phyloP scores from a whole-genome alignment of 2,888 invertebrate species.

The Petrolisthes cinctipes region DNA sequence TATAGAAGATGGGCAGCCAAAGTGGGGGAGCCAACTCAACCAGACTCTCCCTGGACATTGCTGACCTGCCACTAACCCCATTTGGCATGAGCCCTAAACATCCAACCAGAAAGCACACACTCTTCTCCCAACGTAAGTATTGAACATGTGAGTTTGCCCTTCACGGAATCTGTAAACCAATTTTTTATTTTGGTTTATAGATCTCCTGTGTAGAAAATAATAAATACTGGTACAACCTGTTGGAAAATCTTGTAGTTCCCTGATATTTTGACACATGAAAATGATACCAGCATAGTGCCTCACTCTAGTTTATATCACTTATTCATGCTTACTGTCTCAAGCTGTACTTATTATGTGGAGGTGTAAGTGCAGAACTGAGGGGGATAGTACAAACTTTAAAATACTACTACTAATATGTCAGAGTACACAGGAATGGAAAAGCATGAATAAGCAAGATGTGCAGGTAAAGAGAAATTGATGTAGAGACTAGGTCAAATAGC shows the following conservation, averaged over 20 bases:
- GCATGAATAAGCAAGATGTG: not conserved
- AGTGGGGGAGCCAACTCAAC: slow-evolving; percentile 33
- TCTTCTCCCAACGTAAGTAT: slow-evolving; percentile 11
- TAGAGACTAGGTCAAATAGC: no score
- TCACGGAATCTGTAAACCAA: not conserved
- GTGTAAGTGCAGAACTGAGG: no score
- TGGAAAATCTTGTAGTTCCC: no score
- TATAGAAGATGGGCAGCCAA: not conserved
- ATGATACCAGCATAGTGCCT: no score
- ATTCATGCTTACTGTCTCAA: no score
- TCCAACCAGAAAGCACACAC: slow-evolving; percentile 20
- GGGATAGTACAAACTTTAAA: not conserved
- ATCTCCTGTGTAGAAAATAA: no score
- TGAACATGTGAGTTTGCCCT: not conserved
- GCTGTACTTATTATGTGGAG: no score
- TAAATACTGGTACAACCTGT: no score
- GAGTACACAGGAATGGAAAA: not conserved
- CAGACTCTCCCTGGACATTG: slow-evolving; percentile 58
- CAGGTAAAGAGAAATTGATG: no score
- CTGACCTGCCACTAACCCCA: slow-evolving; percentile 59
- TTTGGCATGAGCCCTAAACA: slow-evolving; percentile 56
- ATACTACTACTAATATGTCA: not conserved
- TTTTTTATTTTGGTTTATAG: not conserved
- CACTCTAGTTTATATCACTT: no score
- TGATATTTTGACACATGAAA: no score